Conservation (phyloP, 2,797 vertebrate species). For the Labroides dimidiatus region DNA sequence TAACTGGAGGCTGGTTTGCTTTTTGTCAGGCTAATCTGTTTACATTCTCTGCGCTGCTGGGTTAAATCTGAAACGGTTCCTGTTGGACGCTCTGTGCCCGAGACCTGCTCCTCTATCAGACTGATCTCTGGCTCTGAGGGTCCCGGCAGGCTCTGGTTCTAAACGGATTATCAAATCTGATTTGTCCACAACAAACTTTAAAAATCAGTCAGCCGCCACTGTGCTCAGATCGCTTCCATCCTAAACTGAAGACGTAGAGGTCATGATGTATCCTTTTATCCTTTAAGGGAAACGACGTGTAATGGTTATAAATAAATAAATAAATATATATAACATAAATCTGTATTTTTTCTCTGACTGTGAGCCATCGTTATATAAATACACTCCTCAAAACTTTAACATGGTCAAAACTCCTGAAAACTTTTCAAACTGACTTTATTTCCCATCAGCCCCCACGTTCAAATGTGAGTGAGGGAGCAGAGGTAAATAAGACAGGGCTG, state of each 20-base stretch:
- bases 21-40: too few relatives aligned
- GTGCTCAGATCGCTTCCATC: not conserved
- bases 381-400: too few relatives aligned
- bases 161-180: conserved; percentile 30
- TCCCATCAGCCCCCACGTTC: too few relatives aligned
- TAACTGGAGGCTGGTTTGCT: conserved; percentile 21
- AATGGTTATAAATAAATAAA: too few relatives aligned
- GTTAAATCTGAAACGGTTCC: conserved; percentile 46
- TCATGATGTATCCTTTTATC: not conserved
- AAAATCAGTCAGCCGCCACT: not conserved
- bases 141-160: conserved; percentile 22
- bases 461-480: too few relatives aligned
- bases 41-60: conserved; percentile 33
- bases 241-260: not conserved
- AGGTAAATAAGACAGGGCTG: too few relatives aligned
- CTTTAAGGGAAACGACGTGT: not conserved
- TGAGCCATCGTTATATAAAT: too few relatives aligned
- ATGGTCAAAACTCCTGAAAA: too few relatives aligned
- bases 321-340: too few relatives aligned
- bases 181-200: conserved; percentile 26
- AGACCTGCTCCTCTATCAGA: conserved; percentile 37
- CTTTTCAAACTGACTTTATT: too few relatives aligned
- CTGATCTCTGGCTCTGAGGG: conserved; percentile 37
- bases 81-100: conserved; percentile 31
- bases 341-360: too few relatives aligned